These are phyloP conservation scores for Pedetes capensis DNA, from an alignment of 2,113 vertebrate species.

Conservation along the genomic window DNA sequence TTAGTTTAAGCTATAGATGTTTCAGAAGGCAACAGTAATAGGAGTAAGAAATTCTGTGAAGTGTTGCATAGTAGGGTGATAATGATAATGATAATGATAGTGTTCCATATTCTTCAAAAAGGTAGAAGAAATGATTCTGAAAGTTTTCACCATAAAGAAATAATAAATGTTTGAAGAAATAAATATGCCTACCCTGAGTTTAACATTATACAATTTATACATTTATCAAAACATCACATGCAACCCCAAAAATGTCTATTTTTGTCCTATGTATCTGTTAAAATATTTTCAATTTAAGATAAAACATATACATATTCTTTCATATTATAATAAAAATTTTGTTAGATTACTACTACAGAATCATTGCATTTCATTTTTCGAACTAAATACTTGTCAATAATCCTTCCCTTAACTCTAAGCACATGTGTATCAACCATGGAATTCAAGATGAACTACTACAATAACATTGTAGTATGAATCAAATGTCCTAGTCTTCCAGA, in stretches of 20 bases:
- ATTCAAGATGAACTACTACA: not conserved
- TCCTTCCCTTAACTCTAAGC: not conserved
- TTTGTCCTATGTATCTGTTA: not conserved
- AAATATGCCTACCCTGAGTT: not conserved
- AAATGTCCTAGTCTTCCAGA: not conserved
- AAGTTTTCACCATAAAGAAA: not conserved
- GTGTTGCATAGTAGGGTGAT: not conserved
- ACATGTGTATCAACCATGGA: not conserved
- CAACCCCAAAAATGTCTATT: not conserved
- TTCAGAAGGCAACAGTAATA: not conserved
- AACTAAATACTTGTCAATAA: not conserved
- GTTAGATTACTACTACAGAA: not conserved
- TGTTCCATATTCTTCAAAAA: no score
- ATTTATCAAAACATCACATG: not conserved
- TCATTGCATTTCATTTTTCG: not conserved
- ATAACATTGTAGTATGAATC: not conserved
- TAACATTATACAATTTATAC: no score
- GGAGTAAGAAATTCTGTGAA: not conserved
- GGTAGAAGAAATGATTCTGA: not conserved
- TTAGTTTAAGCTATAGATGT: not conserved
- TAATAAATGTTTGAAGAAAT: not conserved
- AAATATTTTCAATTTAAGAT: not conserved
- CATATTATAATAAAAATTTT: not conserved
- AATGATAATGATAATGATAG: not conserved
- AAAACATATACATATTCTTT: not conserved